Conservation (phyloP, 2,113 vertebrate species). For the Balaenoptera acutorostrata region DNA sequence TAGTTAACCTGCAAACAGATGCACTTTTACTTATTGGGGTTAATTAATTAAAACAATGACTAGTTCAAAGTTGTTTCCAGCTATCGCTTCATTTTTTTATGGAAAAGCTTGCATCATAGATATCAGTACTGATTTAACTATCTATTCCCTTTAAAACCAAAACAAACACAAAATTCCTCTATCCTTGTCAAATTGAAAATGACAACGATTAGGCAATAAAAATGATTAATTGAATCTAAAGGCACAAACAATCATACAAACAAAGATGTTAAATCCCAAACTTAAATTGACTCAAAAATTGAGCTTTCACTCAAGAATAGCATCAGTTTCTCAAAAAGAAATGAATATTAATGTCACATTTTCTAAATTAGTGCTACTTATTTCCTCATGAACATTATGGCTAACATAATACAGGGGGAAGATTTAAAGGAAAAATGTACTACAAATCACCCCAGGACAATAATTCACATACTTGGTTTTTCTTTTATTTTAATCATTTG, state of each 20-base stretch:
- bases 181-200: background rate
- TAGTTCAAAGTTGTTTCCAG: slow-evolving; percentile 23
- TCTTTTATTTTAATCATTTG: background rate
- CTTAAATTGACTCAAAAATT: background rate
- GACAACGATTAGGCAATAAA: background rate
- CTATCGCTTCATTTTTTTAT: background rate
- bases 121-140: background rate
- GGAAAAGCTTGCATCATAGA: background rate
- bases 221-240: background rate
- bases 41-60: slow-evolving; percentile 68
- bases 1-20: slow-evolving; percentile 64
- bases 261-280: background rate
- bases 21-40: slow-evolving; percentile 55
- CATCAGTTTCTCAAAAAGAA: background rate
- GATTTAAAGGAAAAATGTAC: background rate
- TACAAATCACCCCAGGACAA: background rate
- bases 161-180: background rate
- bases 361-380: background rate
- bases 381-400: background rate
- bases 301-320: background rate
- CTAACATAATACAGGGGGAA: background rate
- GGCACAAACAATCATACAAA: background rate
- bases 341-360: background rate
- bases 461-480: background rate
- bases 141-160: background rate